These are phyloP conservation scores for Ceratina japonica DNA, from an alignment of 1,140 invertebrate genomes.

Conservation along the genomic window DNA sequence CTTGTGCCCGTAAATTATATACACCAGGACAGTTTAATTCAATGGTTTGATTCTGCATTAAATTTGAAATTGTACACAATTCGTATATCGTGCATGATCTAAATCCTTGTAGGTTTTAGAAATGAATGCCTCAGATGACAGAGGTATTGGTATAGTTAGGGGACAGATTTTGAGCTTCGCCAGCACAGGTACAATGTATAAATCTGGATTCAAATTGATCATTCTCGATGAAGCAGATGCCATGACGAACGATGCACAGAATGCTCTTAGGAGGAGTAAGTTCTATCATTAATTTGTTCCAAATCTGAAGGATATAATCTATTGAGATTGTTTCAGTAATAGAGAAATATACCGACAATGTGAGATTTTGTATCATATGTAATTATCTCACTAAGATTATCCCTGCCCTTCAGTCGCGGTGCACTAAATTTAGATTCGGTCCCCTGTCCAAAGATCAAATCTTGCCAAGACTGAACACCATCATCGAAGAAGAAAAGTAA, in stretches of 20 bases:
- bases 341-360: constrained; percentile 99
- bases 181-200: constrained; percentile 97
- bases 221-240: constrained; percentile 99
- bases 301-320: background rate
- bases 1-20: constrained; percentile 96
- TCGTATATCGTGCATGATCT: background rate
- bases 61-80: constrained; percentile 9
- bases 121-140: constrained; percentile 99
- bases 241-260: constrained; percentile 99
- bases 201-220: constrained; percentile 95
- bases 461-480: constrained; percentile 91
- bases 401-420: constrained; percentile 98
- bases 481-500: constrained; percentile 93
- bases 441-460: constrained; percentile 94
- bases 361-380: constrained; percentile 99
- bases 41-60: constrained; percentile 84
- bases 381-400: constrained; percentile 99
- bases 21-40: constrained; percentile 91
- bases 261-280: constrained; percentile 96
- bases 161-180: constrained; percentile 99
- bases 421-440: constrained; percentile 98
- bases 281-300: constrained; percentile 17
- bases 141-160: constrained; percentile 98
- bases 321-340: constrained; percentile 87
- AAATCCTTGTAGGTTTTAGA: constrained; percentile 85